Evolutionary conservation across 1,140 invertebrate genomes (phyloP), one percentile per base, ranked within the genome.

Genomic region (Hyphantria cunea): DNA sequence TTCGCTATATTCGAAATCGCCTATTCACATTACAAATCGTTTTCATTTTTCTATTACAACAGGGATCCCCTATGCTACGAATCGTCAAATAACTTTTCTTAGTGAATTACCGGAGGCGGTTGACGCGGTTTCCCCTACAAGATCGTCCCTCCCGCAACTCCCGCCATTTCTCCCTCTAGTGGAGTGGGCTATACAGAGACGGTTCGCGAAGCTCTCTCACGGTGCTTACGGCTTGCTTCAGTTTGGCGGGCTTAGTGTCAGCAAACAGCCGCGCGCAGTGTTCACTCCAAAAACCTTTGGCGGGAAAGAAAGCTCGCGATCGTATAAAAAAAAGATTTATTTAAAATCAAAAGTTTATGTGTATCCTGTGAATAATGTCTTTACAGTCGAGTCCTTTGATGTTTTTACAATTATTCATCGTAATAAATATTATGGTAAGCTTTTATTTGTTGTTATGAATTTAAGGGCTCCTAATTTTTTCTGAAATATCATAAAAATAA

Each of bases 11-110:
- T 48, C 48, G 44, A 71, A 60, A 66, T 60, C 64, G 64, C 44
- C 64, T 60, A 60, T 66, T 66, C 53, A 60, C 53, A 51, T 66
- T 63, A 53, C 51, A 75, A 80, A 74, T 72, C 74, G 74, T 72
- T 81, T 80, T 77, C 73, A 72, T 76, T 84, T 74, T 86, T 84
- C 78, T 78, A 80, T 84, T 74, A 73, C 67, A 64, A 62, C 62
- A 45, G 13, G 58, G 62, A 76, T 76, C 81, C 80, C 78, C 79
- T 74, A 59, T 72, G 76, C 70, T 64, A 71, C 75, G 75, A 84
- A 60, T 85, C 82, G 70, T 80, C 81, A 88, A 85, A 90, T 87
- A 90, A 90, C 79, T 87, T 89, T 90, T 90, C 87, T 90, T 88
- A 84, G 82, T 83, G 84, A 88, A 89, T 89, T 86, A 88, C 84